Conservation (phyloP, 2,888 invertebrate species). For the Petrolisthes cinctipes region DNA sequence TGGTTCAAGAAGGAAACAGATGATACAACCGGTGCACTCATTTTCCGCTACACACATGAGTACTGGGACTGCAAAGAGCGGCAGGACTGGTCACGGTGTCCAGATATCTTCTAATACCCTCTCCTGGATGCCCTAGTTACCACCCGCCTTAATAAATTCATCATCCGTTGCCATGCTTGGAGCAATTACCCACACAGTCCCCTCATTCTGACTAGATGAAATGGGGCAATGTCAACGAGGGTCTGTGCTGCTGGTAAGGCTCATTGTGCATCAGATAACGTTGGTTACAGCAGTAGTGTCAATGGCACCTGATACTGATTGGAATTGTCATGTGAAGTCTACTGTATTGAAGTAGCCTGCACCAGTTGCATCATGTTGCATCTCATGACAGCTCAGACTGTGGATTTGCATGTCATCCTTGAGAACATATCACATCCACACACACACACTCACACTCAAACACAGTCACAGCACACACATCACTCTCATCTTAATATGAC, state of each 20-base stretch:
- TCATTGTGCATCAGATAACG: not conserved
- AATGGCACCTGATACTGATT: too few relatives aligned
- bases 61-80: constrained; percentile 94
- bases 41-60: constrained; percentile 86
- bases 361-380: constrained; percentile 8
- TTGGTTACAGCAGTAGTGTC: not conserved
- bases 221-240: not conserved
- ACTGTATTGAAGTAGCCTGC: constrained; percentile 12
- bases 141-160: constrained; percentile 46
- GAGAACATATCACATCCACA: constrained; percentile 25
- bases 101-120: constrained; percentile 81
- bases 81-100: constrained; percentile 91
- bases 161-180: constrained; percentile 12
- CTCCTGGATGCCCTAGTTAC: constrained; percentile 3
- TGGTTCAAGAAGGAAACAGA: constrained; percentile 93
- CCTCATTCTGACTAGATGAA: not conserved
- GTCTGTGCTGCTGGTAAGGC: not conserved
- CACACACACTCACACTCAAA: not conserved
- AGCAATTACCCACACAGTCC: constrained; percentile 2
- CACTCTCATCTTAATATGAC: not conserved
- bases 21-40: constrained; percentile 75
- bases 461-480: not conserved
- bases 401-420: not conserved
- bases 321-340: not conserved
- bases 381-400: constrained; percentile 19